These are phyloP conservation scores for Charina bottae DNA, from an alignment of 2,113 vertebrate species.

Conservation along the genomic window DNA sequence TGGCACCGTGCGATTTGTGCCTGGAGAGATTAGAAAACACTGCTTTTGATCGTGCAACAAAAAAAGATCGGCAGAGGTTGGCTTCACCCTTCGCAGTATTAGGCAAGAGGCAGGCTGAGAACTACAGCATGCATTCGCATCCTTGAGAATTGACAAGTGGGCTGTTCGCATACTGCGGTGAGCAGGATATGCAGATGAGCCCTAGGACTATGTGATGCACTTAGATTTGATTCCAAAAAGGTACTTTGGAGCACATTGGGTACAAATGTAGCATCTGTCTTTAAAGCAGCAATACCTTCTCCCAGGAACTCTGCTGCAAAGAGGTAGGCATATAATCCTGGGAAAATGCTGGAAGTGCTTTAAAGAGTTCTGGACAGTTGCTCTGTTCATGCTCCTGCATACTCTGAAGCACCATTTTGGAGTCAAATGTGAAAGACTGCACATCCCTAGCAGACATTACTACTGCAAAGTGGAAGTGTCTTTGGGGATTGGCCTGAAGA, in stretches of 20 bases:
- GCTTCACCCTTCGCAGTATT: neutral
- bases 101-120: neutral
- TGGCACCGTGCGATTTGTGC: neutral
- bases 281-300: neutral
- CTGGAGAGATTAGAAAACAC: neutral
- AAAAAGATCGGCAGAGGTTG: neutral
- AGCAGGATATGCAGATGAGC: neutral
- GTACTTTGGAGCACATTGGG: neutral
- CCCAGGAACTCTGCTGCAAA: neutral
- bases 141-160: neutral
- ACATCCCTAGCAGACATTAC: neutral
- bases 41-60: neutral
- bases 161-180: neutral
- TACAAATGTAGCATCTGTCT: neutral
- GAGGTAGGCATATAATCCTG: neutral
- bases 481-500: neutral
- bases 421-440: neutral
- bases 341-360: neutral
- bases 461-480: neutral
- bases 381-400: neutral
- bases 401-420: neutral
- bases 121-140: neutral
- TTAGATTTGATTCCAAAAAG: neutral
- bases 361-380: neutral
- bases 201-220: neutral